Percentiles rank a stretch among this genome's conserved stretches.
These are phyloP conservation scores for Bellardia bayeri DNA, from an alignment of 2,888 invertebrate species.

Conservation along the genomic window DNA sequence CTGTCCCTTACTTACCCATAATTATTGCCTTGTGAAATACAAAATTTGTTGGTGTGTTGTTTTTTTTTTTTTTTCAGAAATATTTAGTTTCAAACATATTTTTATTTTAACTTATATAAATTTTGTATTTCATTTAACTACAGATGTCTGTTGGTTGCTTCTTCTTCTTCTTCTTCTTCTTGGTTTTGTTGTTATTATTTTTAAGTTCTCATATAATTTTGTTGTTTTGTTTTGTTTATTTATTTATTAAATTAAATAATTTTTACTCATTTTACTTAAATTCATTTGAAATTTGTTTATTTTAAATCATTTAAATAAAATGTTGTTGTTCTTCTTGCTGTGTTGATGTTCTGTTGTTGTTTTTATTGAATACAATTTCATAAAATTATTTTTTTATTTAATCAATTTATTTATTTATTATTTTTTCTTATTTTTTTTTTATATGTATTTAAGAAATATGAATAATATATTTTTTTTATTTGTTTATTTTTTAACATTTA, in stretches of 20 bases:
- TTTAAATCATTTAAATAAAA: slow-evolving; percentile 70
- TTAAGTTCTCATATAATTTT: slow-evolving; percentile 70
- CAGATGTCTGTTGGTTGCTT: slow-evolving; percentile 78
- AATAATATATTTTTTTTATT: slow-evolving; percentile 64
- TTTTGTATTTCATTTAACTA: slow-evolving; percentile 80
- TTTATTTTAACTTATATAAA: slow-evolving; percentile 83
- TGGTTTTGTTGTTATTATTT: slow-evolving; percentile 38
- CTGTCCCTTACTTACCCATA: slow-evolving; percentile 33
- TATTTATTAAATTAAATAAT: slow-evolving; percentile 46
- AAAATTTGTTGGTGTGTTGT: slow-evolving; percentile 35
- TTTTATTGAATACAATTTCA: slow-evolving; percentile 60
- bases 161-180: slow-evolving; percentile 66
- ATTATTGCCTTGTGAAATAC: slow-evolving; percentile 45
- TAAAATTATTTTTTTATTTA: slow-evolving; percentile 30
- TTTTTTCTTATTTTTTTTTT: slow-evolving; percentile 46
- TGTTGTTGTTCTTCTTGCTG: slow-evolving; percentile 53
- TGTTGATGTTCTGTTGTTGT: slow-evolving; percentile 48
- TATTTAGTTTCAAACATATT: slow-evolving; percentile 81
- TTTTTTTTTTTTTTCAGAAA: slow-evolving; percentile 46
- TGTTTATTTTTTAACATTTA: slow-evolving; percentile 66
- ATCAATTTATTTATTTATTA: slow-evolving; percentile 41
- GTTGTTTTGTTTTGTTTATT: background rate
- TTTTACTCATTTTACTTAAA: slow-evolving; percentile 63
- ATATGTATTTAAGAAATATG: slow-evolving; percentile 68
- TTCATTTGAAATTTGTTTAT: slow-evolving; percentile 65